Conservation (phyloP, 1,140 invertebrate genomes). For the Bombyx mori region ASM3026992v2 NC_085116.1:1085001-1085500, state of each 20-base stretch:
- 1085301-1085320: too few relatives aligned
- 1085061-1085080: constrained; percentile 38
- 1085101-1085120: constrained; percentile 65
- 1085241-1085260: background rate
- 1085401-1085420: too few relatives aligned
- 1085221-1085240: background rate
- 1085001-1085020: constrained; percentile 44
- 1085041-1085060: constrained; percentile 63
- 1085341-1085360: too few relatives aligned
- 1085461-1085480: too few relatives aligned
- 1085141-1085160: constrained; percentile 62
- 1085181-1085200: background rate
- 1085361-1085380: too few relatives aligned
- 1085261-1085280: too few relatives aligned
- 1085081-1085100: constrained; percentile 52
- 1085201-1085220: background rate
- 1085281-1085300: too few relatives aligned
- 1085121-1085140: constrained; percentile 68
- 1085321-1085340: too few relatives aligned
- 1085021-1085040: constrained; percentile 60
- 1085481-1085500: too few relatives aligned
- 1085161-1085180: constrained; percentile 1
- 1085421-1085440: too few relatives aligned
- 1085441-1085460: too few relatives aligned
- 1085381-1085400: too few relatives aligned